Evolutionary conservation across 1,140 invertebrate species (phyloP).

Genomic region (Mesaphorura yosii): DNA sequence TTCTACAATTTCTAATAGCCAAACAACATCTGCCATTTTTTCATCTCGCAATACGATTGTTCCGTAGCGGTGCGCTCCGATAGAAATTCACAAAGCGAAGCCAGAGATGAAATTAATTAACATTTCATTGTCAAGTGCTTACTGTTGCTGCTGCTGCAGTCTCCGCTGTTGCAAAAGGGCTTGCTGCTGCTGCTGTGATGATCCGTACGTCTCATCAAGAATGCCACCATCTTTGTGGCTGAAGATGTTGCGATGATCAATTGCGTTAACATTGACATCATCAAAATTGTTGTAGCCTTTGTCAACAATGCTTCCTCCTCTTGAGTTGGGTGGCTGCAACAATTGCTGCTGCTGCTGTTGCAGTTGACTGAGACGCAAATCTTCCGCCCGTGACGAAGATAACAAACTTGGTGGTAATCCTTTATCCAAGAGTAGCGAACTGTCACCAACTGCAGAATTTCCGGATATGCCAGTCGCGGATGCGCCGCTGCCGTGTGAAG

Average conservation of each 20-base stretch:
- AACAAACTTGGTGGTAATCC: background rate
- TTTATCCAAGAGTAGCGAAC: background rate
- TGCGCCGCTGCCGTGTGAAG: background rate
- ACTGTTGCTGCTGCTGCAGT: too few relatives aligned
- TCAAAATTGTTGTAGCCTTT: background rate
- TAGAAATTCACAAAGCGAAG: background rate
- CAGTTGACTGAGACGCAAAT: background rate
- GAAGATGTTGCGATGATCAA: conserved; percentile 17
- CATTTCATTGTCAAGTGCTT: too few relatives aligned
- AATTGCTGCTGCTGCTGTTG: background rate
- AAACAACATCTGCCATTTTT: background rate
- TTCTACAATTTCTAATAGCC: background rate
- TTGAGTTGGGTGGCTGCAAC: too few relatives aligned
- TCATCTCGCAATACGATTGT: background rate
- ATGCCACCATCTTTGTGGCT: conserved; percentile 27
- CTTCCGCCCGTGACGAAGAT: background rate
- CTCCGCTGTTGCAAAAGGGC: too few relatives aligned
- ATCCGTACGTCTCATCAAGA: conserved; percentile 19
- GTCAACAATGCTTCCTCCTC: background rate
- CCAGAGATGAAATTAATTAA: too few relatives aligned
- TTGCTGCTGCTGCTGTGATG: conserved; percentile 17
- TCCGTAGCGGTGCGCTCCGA: background rate
- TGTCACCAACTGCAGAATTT: background rate
- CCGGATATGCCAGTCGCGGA: too few relatives aligned
- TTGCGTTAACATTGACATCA: background rate